A percentile compares a stretch with the other conserved stretches of the same genome.
phyloP scores from a whole-genome alignment of 2,797 vertebrate genomes.

The Tadarida brasiliensis region DNA sequence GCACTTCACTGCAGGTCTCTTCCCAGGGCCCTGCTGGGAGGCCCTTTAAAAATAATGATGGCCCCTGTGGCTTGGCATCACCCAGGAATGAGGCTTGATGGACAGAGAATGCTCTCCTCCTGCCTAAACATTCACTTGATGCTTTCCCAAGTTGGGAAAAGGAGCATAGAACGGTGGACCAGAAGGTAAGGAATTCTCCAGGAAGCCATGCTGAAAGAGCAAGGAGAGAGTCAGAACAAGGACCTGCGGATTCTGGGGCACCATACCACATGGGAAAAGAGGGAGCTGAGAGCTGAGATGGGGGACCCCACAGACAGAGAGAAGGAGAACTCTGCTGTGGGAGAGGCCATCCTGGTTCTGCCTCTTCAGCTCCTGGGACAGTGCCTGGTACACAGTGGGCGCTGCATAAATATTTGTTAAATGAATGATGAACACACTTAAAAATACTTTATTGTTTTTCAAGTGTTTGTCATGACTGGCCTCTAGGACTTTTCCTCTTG shows the following conservation, averaged over 20 bases:
- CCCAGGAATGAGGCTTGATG: neutral
- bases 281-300: neutral
- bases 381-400: neutral
- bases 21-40: neutral
- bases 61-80: neutral
- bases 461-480: neutral
- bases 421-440: neutral
- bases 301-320: neutral
- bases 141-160: neutral
- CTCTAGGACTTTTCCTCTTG: neutral
- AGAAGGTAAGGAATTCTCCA: neutral
- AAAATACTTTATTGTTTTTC: neutral
- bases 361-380: neutral
- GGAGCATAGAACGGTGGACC: rapidly evolving
- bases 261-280: neutral
- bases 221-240: neutral
- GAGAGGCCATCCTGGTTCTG: too few relatives aligned
- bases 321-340: neutral
- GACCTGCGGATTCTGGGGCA: neutral
- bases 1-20: neutral
- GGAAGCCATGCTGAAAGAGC: neutral
- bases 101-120: neutral
- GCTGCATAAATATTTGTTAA: neutral
- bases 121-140: neutral
- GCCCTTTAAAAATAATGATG: neutral